Evolutionary conservation across 2,888 invertebrate genomes (phyloP).

Genomic region (Linnaemya vulpina): DNA sequence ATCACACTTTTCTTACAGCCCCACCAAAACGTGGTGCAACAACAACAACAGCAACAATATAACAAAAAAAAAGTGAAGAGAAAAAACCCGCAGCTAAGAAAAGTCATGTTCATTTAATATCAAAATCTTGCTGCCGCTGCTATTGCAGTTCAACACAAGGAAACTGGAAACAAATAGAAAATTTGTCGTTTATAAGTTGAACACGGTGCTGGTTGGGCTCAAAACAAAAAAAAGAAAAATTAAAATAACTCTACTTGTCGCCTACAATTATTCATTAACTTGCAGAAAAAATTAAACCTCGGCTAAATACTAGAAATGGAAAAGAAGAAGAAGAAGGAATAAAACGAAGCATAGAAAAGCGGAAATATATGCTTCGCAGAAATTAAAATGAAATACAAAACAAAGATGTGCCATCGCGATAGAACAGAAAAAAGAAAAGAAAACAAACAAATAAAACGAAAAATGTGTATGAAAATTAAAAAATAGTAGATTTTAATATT

Average conservation of each 20-base stretch:
- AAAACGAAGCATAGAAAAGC: constrained; percentile 43
- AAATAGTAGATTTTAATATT: constrained; percentile 60
- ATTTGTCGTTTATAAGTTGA: constrained; percentile 72
- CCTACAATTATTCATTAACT: constrained; percentile 73
- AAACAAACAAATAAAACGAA: constrained; percentile 70
- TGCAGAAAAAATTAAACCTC: constrained; percentile 52
- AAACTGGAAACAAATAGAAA: constrained; percentile 81
- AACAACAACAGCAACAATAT: no score
- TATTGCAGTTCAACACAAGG: constrained; percentile 74
- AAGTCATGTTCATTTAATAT: constrained; percentile 73
- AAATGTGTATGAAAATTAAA: constrained; percentile 76
- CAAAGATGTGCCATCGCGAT: constrained; percentile 78
- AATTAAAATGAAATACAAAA: constrained; percentile 65
- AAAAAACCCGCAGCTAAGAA: constrained; percentile 70
- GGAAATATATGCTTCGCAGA: constrained; percentile 67
- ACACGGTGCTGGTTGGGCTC: constrained; percentile 30
- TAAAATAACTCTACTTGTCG: constrained; percentile 66
- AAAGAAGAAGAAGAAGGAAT: constrained; percentile 3
- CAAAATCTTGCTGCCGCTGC: constrained; percentile 73
- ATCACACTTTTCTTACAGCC: constrained; percentile 78
- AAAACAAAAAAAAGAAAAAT: no score
- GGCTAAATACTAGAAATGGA: background rate
- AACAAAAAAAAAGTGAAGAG: background rate
- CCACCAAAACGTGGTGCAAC: constrained; percentile 63
- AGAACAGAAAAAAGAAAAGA: constrained; percentile 45